A percentile compares a stretch with the other conserved stretches of the same genome.
phyloP scores from a whole-genome alignment of 2,113 vertebrate species.

The Natator depressus region DNA sequence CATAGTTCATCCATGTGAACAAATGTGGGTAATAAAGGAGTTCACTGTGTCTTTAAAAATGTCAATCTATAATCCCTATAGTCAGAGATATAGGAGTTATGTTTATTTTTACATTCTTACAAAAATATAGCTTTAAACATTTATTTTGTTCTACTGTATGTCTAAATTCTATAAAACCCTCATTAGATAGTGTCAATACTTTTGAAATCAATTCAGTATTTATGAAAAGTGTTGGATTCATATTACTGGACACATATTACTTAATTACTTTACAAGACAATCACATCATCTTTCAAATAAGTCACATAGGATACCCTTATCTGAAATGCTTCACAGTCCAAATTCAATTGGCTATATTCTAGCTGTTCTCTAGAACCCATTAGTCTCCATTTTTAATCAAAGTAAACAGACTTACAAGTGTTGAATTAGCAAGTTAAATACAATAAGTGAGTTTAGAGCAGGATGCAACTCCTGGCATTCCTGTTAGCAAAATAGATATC shows the following conservation, averaged over 20 bases:
- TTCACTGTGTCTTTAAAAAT: not conserved
- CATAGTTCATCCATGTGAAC: not conserved
- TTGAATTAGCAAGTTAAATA: not conserved
- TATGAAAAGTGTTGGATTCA: not conserved
- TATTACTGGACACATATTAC: not conserved
- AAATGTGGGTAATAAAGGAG: not conserved
- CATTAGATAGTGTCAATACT: not conserved
- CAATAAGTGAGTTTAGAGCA: not conserved
- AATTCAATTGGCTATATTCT: not conserved
- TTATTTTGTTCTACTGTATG: not conserved
- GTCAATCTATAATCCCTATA: not conserved
- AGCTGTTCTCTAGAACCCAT: not conserved
- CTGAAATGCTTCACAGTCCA: not conserved
- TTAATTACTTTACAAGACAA: not conserved
- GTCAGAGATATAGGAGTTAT: not conserved
- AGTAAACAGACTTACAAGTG: not conserved
- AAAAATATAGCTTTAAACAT: not conserved
- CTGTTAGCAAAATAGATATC: not conserved
- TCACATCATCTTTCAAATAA: not conserved
- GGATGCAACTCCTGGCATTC: conserved; percentile 2
- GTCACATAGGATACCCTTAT: not conserved
- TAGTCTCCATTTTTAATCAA: not conserved
- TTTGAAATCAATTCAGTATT: not conserved
- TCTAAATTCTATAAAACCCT: not conserved
- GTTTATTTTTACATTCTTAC: not conserved